phyloP scores from a whole-genome alignment of 2,797 vertebrate species.

The Erpetoichthys calabaricus region DNA sequence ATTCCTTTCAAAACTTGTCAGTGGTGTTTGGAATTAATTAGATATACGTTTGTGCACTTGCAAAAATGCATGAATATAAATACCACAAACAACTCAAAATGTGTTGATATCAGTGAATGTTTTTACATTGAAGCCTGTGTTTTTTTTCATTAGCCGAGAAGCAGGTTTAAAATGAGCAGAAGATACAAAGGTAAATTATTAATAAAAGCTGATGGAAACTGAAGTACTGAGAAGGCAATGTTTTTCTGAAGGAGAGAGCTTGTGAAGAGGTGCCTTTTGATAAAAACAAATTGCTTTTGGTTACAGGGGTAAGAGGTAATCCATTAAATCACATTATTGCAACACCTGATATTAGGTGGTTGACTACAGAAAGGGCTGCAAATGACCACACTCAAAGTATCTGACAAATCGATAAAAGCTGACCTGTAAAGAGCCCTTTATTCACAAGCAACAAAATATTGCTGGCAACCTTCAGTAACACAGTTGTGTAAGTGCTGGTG shows the following conservation, averaged over 20 bases:
- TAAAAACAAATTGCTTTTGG: not conserved
- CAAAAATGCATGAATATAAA: too few relatives aligned
- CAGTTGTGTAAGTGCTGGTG: not conserved
- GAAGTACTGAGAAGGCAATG: not conserved
- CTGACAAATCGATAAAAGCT: not conserved
- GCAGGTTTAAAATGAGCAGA: not conserved
- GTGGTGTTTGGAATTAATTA: too few relatives aligned
- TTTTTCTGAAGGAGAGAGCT: not conserved
- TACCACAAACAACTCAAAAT: too few relatives aligned
- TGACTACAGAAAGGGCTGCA: not conserved
- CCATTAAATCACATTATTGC: conserved; percentile 4
- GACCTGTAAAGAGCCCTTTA: not conserved
- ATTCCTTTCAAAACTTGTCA: too few relatives aligned
- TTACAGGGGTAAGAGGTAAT: not conserved
- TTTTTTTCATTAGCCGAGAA: too few relatives aligned
- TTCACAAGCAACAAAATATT: not conserved
- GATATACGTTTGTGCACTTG: too few relatives aligned
- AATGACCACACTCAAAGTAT: not conserved
- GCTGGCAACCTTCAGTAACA: not conserved
- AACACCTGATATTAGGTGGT: not conserved
- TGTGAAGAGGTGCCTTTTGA: conserved; percentile 2
- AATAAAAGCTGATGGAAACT: not conserved
- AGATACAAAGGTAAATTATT: not conserved
- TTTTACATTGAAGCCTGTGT: too few relatives aligned
- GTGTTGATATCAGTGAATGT: too few relatives aligned